Evolutionary conservation across 2,888 invertebrate species (phyloP), one percentile per base, ranked within the genome.

Genomic region (Euplexia lucipara): DNA sequence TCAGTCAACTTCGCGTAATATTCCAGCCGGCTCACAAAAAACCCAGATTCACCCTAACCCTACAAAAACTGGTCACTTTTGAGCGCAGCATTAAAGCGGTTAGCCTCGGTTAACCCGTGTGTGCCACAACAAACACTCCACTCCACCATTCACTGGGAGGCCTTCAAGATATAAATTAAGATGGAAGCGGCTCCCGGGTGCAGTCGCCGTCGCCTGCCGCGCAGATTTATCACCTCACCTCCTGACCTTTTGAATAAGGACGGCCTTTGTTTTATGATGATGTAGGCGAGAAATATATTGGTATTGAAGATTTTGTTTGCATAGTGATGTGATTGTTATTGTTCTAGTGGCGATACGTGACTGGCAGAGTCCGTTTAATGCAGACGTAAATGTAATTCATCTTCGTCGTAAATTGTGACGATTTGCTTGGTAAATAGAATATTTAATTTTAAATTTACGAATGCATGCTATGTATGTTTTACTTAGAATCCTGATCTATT

Each of bases 101-200:
- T 82, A 82, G 61, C 70, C 68, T 47, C 70, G 54, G 62, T 79
- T 79, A 76, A 60, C 69, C 68, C 53, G 56, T 51, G 64, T 67
- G 63, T 61, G 56, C 26, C 16, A 48, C 63, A 53, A 79, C 78
- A 83, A 79, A 83, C 83, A 83, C 84, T 80, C 70, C 83, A 83
- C 84, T 80, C 70, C 42, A 66, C 74, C 68, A 82, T 80, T 82
- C 81, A 80, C 42, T 34, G 57, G 42, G 60, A 45, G 66, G 72
- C 61, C 59, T 74, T 37, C 63, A 49, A 65, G 72, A 81, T 69
- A 82, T 83, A 79, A 72, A 75, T 83, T 79, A 85, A 86, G 81
- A 80, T 82, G 70, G 62, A 85, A 83, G 63, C 66, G 81, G 64
- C 83, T 63, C 78, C 58, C 71, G 84, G 83, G 85, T 75, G 78